These are phyloP conservation scores for Lycaon pictus DNA, from an alignment of 2,113 vertebrate genomes.

Conservation along the genomic window DNA sequence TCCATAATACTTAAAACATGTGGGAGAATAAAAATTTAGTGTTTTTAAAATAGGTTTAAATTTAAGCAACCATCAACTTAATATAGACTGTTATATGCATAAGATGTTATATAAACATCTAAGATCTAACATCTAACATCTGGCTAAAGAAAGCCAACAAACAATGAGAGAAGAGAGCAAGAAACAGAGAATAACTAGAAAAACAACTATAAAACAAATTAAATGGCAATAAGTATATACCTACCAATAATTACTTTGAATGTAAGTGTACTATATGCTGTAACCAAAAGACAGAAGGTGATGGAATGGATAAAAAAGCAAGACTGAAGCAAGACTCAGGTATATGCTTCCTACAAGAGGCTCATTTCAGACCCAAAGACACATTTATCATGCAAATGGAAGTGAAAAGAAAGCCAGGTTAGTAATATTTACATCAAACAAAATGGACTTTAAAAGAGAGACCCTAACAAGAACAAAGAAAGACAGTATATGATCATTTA, in stretches of 20 bases:
- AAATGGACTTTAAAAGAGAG: background rate
- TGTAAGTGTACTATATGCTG: background rate
- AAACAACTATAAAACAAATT: background rate
- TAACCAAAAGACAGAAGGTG: background rate
- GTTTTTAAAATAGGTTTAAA: background rate
- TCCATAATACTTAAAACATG: background rate
- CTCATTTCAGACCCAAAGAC: background rate
- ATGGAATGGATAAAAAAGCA: background rate
- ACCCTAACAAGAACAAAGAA: background rate
- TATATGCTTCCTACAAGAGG: background rate
- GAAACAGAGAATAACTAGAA: background rate
- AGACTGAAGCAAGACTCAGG: background rate
- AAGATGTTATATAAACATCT: background rate
- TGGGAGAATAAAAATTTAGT: background rate
- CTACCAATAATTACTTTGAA: background rate
- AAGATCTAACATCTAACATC: too few relatives aligned
- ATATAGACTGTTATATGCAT: background rate
- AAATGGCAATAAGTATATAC: background rate
- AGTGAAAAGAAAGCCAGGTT: background rate
- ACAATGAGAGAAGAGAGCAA: background rate
- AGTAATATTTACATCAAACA: background rate
- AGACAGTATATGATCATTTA: background rate
- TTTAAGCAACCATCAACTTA: background rate
- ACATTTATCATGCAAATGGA: background rate
- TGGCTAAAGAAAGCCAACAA: background rate